phyloP scores from a whole-genome alignment of 1,140 invertebrate genomes.

The Pentalonia nigronervosa region DNA sequence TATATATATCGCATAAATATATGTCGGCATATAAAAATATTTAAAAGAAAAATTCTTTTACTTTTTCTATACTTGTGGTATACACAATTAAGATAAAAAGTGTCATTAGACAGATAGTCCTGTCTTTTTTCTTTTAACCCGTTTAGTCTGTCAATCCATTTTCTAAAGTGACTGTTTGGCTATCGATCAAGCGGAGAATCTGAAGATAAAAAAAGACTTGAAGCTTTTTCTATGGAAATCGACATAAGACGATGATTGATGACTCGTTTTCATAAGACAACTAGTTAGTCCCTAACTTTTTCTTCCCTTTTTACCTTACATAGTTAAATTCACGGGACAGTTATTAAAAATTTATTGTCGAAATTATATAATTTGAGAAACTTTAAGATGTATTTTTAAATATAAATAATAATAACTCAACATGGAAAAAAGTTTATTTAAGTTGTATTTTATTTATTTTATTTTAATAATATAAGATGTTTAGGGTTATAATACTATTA shows the following conservation, averaged over 20 bases:
- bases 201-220: constrained; percentile 12
- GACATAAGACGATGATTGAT: constrained; percentile 44
- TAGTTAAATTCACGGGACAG: background rate
- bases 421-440: background rate
- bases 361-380: background rate
- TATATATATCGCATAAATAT: background rate
- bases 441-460: background rate
- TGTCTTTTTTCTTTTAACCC: background rate
- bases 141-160: constrained; percentile 26
- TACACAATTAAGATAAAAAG: background rate
- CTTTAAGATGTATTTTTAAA: background rate
- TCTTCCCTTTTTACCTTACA: background rate
- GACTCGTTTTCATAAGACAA: constrained; percentile 2
- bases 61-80: background rate
- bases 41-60: background rate
- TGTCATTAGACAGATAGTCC: background rate
- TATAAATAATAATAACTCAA: background rate
- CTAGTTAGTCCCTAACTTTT: constrained; percentile 29
- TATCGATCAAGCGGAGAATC: constrained; percentile 19
- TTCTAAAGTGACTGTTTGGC: constrained; percentile 9
- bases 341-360: constrained; percentile 1
- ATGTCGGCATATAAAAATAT: background rate
- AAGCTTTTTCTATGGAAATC: constrained; percentile 18
- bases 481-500: background rate
- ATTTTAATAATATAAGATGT: background rate